Evolutionary conservation across 2,113 vertebrate species (phyloP).

Genomic region (Cercopithecus mona): DNA sequence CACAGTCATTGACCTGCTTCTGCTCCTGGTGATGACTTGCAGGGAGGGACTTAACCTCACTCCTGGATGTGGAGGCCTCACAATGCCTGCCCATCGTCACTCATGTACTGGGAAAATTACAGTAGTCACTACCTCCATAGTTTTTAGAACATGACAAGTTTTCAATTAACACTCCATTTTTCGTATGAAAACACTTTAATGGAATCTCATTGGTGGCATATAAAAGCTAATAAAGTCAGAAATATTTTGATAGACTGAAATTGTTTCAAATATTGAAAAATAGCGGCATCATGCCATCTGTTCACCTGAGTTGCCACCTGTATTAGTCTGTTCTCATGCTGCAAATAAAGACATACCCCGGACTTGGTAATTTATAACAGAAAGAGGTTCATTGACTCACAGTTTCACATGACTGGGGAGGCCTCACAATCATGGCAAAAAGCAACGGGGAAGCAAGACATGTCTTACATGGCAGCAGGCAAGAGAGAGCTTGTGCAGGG

Average conservation of each 20-base stretch:
- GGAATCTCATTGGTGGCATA: background rate
- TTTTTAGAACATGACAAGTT: background rate
- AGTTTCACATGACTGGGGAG: too few relatives aligned
- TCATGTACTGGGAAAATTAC: background rate
- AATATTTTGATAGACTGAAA: background rate
- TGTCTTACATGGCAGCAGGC: too few relatives aligned
- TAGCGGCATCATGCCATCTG: background rate
- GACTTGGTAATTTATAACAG: too few relatives aligned
- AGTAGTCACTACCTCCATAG: background rate
- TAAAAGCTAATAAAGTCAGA: background rate
- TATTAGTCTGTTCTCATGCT: too few relatives aligned
- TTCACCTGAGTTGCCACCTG: background rate
- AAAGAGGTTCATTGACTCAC: too few relatives aligned
- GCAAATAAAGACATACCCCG: too few relatives aligned
- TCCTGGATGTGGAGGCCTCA: rapidly evolving
- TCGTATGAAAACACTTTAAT: slow-evolving; percentile 30
- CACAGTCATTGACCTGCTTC: background rate
- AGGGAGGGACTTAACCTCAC: background rate
- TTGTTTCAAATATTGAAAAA: background rate
- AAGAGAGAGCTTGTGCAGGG: too few relatives aligned
- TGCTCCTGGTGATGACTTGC: too few relatives aligned
- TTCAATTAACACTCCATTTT: slow-evolving; percentile 11
- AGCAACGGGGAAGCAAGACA: too few relatives aligned
- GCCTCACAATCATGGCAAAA: too few relatives aligned
- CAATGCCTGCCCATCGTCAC: background rate